phyloP scores from a whole-genome alignment of 2,113 vertebrate species.

The Esox niger region DNA sequence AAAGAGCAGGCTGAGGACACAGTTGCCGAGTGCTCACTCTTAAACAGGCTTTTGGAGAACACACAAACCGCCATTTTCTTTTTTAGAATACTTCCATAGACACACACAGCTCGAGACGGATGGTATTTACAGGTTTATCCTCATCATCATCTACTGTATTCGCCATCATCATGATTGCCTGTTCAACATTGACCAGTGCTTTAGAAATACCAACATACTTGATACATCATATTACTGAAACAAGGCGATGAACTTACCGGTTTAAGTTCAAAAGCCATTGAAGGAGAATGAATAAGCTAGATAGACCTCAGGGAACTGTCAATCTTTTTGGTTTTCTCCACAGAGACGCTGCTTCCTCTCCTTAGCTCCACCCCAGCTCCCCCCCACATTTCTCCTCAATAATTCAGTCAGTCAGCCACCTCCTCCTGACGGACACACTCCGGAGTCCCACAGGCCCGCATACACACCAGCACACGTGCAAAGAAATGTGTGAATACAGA shows the following conservation, averaged over 20 bases:
- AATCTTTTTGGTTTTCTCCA: neutral
- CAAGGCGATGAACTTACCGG: neutral
- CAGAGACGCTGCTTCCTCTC: neutral
- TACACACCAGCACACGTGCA: neutral
- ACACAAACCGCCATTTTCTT: neutral
- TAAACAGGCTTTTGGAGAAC: neutral
- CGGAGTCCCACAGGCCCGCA: neutral
- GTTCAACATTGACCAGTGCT: too few species aligned
- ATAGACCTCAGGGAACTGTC: neutral
- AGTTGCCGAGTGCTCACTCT: too few species aligned
- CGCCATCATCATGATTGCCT: too few species aligned
- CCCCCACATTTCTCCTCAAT: neutral
- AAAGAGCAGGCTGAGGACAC: too few species aligned
- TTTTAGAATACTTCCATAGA: too few species aligned
- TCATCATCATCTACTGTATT: too few species aligned
- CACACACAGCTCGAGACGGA: too few species aligned
- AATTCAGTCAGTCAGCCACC: neutral
- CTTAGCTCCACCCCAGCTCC: neutral
- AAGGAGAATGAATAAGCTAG: neutral
- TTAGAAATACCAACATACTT: too few species aligned
- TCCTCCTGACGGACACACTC: neutral
- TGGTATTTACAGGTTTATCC: too few species aligned
- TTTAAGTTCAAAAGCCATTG: neutral
- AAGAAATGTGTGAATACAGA: neutral
- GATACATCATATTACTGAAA: too few species aligned